These are phyloP conservation scores for Archocentrus centrarchus DNA, from an alignment of 2,113 vertebrate species.

Conservation along the genomic window DNA sequence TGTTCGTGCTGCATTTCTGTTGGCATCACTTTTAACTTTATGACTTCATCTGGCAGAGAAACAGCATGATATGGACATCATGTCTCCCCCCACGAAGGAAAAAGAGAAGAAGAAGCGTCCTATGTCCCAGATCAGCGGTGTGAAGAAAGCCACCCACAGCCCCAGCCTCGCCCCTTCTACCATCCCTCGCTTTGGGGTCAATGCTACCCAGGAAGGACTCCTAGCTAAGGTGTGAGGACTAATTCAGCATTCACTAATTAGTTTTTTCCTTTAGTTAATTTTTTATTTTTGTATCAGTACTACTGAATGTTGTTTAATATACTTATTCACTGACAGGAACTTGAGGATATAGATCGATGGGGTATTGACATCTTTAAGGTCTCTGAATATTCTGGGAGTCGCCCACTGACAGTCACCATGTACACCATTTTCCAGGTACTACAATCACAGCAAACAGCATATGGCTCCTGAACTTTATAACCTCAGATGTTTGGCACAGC, in stretches of 20 bases:
- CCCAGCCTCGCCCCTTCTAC: conserved; percentile 78
- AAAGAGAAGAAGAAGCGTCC: conserved; percentile 86
- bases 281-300: neutral
- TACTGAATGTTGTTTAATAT: neutral
- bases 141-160: conserved; percentile 83
- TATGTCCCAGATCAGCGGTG: conserved; percentile 90
- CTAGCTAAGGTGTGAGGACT: conserved; percentile 84
- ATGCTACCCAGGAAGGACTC: conserved; percentile 84
- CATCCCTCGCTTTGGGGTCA: conserved; percentile 90
- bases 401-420: conserved; percentile 89
- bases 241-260: neutral
- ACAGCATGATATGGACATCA: conserved; percentile 92
- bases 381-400: conserved; percentile 87
- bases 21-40: neutral
- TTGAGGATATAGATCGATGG: conserved; percentile 90
- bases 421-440: conserved; percentile 93
- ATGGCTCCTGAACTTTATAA: neutral
- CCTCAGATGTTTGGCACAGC: neutral
- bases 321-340: conserved; percentile 79
- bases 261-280: neutral
- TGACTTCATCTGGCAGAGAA: conserved; percentile 83
- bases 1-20: neutral
- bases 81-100: conserved; percentile 80
- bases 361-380: conserved; percentile 91
- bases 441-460: neutral